These are phyloP conservation scores for Lontra canadensis DNA, from an alignment of 2,113 vertebrate genomes.

Conservation along the genomic window DNA sequence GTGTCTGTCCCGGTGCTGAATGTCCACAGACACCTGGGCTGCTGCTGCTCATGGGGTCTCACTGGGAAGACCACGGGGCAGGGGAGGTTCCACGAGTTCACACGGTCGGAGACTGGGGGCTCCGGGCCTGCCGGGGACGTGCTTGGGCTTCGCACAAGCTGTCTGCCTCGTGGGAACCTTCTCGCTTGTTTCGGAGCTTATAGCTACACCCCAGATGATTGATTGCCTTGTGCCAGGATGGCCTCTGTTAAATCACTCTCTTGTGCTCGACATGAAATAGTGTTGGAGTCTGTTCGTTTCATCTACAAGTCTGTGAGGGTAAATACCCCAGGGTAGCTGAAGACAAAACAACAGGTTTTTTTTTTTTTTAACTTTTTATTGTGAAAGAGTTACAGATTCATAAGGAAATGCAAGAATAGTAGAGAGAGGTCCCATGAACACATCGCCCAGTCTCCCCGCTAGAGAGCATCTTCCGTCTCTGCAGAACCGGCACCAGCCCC, in stretches of 20 bases:
- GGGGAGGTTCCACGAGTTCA: accelerated
- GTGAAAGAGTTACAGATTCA: neutral
- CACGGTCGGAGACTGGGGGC: accelerated
- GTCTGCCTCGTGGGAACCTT: neutral
- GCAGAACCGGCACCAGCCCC: accelerated
- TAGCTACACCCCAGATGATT: too few relatives aligned
- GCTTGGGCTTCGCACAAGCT: accelerated
- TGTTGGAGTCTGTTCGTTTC: neutral
- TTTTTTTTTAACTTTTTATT: neutral
- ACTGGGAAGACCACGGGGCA: neutral
- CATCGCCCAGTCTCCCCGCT: neutral
- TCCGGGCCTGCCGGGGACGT: accelerated
- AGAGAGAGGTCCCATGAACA: neutral
- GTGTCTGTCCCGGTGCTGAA: too few relatives aligned
- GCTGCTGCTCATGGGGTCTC: accelerated
- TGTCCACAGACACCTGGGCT: neutral
- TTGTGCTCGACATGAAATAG: neutral
- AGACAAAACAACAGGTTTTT: neutral
- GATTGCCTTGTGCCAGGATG: neutral
- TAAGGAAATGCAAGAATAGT: neutral
- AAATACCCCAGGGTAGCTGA: neutral
- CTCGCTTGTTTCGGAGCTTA: accelerated
- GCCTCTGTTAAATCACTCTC: neutral
- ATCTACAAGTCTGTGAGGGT: neutral
- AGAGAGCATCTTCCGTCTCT: accelerated